Evolutionary conservation across 2,888 invertebrate species (phyloP), one percentile per base, ranked within the genome.

Genomic region (Polymixis lichenea): DNA sequence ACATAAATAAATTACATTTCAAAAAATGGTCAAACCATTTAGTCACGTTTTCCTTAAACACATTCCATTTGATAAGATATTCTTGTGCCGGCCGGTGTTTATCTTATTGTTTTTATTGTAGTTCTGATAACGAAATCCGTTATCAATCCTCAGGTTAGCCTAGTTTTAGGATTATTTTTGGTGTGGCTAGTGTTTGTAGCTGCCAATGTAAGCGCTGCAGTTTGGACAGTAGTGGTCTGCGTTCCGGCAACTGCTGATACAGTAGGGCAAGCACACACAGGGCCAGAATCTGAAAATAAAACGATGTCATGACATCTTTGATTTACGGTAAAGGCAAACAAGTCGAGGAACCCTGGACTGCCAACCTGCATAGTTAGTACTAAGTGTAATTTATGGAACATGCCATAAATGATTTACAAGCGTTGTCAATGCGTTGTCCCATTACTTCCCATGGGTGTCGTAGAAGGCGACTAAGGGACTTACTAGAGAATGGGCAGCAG

Each of bases 171-270:
- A 43, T 38, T 28, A n/a, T 58, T 28, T 64, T 9, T 5, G 25
- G 32, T 17, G n/a, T 51, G 11, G 7, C 28, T 80, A 78, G 17
- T 71, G 25, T 0, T 55, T 51, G 58, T 80, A 43, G 28, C 58
- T 80, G 38, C 83, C 80, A 13, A 80, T 67, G 32, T 71, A 80
- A 22, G 83, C 71, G 53, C 22, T 71, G 67, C 78, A 78, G 60
- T 77, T 82, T 0, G 87, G 77, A 60, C 85, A 86, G 58, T 77
- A 85, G 38, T 86, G 86, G 25, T 87, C 85, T 2, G 80, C 77
- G 32, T 87, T 78, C 43, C 69, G 79, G 65, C 80, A 80, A 51
- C 19, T 80, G 6, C n/a, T 15, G 3, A 80, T 19, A 25, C 38
- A 80, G 65, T 80, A 80, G 6, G 80, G 80, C 22, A 80, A 32